Base-by-base conservation (phyloP, 1,140 invertebrate genomes). In the Panulirus ornatus region DNA sequence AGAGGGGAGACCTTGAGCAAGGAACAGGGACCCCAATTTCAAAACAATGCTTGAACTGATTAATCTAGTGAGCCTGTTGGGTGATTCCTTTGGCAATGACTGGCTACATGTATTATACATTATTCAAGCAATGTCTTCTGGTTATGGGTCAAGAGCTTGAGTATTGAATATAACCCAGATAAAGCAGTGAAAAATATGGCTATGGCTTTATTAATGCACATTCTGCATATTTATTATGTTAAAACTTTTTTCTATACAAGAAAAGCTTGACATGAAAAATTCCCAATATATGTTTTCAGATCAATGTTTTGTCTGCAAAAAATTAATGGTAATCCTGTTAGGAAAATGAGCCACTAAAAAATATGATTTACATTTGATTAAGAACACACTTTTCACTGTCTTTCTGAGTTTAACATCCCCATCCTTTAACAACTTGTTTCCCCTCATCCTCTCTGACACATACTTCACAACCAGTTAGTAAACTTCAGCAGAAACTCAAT, bases 391-490 rank as follows among this genome's bases (percentile, higher is more conserved):
- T 30, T 30, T 66, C n/a, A 66, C 27, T 66, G 58, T 2, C n/a
- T 40, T 42, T 27, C 6, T 22, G 44, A 40, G 22, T 22, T 14
- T 42, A 27, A 47, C 40, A 27, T 42, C 75, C 30, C 75, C 14
- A 40, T 78, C 16, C 44, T 44, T 78, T 44, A 27, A 27, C 40
- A 19, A 75, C 36, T 36, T 30, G 58, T 44, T 66, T 78, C 51
- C 75, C 75, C 38, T 40, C 85, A 76, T 81, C 87, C 36, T 58
- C 79, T 84, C 44, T 22, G 70, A 63, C 79, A 89, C 81, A 66
- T 76, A 40, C 44, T 40, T 89, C 88, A 89, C 88, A 89, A 89
- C 79, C 88, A 34, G 79, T 89, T 89, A 89, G 79, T 83, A 83
- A 83, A 66, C 16, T 66, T 66, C 30, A 66, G 1, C 58, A 66